Percentiles rank a stretch among this genome's conserved stretches.
phyloP scores from a whole-genome alignment of 2,797 vertebrate genomes.

The Malacoctenus gilli region DNA sequence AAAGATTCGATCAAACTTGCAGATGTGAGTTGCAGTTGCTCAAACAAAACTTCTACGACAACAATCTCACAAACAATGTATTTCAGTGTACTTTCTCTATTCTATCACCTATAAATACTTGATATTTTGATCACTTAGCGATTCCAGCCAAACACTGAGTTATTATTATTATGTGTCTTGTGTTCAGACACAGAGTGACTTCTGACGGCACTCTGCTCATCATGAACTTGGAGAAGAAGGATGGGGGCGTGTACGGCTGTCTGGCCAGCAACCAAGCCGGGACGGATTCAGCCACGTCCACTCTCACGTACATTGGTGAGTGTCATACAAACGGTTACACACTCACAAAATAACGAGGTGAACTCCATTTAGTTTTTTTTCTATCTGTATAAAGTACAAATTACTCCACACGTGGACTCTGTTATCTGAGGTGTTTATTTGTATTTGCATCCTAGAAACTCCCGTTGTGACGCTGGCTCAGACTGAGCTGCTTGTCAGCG shows the following conservation, averaged over 20 bases:
- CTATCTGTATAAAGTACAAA: too few relatives aligned
- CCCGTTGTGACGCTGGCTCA: constrained; percentile 85
- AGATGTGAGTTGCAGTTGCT: too few relatives aligned
- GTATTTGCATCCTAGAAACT: constrained; percentile 86
- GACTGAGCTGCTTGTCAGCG: constrained; percentile 87
- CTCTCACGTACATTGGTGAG: constrained; percentile 88
- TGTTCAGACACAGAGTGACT: constrained; percentile 86
- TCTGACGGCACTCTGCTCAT: constrained; percentile 89
- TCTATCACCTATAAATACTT: neutral
- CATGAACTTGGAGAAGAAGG: constrained; percentile 82
- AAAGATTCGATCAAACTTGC: neutral
- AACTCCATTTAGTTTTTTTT: too few relatives aligned
- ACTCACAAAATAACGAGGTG: neutral
- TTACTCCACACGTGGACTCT: too few relatives aligned
- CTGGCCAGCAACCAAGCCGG: constrained; percentile 93
- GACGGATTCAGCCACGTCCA: constrained; percentile 84
- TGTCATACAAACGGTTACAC: neutral
- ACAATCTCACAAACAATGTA: too few relatives aligned
- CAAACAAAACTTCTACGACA: too few relatives aligned
- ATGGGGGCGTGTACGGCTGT: constrained; percentile 92
- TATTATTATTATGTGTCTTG: neutral
- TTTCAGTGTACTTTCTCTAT: too few relatives aligned
- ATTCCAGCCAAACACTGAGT: too few relatives aligned
- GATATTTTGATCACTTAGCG: too few relatives aligned
- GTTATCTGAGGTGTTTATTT: too few relatives aligned